Conservation (phyloP, 1,140 invertebrate genomes). For the Latrodectus geometricus region DNA sequence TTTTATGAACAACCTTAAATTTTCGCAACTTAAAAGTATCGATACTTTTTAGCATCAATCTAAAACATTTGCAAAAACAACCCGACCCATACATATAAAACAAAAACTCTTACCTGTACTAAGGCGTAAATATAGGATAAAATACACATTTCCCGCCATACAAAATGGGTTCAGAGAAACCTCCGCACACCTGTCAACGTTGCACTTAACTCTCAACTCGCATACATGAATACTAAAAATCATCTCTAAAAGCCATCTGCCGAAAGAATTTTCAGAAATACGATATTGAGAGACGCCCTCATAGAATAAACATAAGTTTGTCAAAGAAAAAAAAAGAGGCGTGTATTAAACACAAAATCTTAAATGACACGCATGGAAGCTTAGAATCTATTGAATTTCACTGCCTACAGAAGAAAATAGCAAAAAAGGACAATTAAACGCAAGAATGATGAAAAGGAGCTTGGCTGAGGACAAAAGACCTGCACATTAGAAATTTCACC, state of each 20-base stretch:
- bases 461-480: background rate
- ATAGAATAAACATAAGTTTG: background rate
- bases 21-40: too few relatives aligned
- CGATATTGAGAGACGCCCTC: background rate
- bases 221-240: background rate
- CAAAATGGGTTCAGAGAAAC: background rate
- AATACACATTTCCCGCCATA: background rate
- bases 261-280: background rate
- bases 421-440: conserved; percentile 19
- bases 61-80: too few relatives aligned
- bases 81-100: background rate
- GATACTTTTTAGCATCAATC: too few relatives aligned
- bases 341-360: background rate
- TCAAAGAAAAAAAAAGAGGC: background rate
- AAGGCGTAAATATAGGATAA: background rate
- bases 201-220: background rate
- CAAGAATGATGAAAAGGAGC: conserved; percentile 29
- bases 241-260: background rate
- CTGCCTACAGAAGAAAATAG: background rate
- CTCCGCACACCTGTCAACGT: background rate
- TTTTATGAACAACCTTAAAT: too few relatives aligned
- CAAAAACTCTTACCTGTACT: background rate
- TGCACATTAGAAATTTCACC: background rate
- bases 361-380: background rate
- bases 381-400: background rate